Evolutionary conservation across 2,888 invertebrate species (phyloP).

Genomic region (Ormyrus labotus): DNA sequence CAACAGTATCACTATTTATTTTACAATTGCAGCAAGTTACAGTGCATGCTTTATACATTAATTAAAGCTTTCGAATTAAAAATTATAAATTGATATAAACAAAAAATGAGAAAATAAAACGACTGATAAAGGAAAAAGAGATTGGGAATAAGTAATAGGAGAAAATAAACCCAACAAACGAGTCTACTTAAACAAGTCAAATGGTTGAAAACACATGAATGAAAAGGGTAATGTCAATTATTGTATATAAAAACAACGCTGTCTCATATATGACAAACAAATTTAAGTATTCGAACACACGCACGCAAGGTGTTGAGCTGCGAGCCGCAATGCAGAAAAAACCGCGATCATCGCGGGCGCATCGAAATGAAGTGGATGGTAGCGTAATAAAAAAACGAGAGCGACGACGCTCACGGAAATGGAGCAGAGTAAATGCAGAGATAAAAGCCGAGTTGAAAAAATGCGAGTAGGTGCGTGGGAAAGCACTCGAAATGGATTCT

Average conservation of each 20-base stretch:
- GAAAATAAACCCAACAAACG: conserved; percentile 26
- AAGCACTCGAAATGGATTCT: conserved; percentile 9
- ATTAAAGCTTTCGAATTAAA: too few relatives aligned
- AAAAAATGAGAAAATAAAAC: not conserved
- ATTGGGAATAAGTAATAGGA: conserved; percentile 41
- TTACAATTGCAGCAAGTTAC: not conserved
- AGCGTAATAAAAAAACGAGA: too few relatives aligned
- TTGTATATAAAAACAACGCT: conserved; percentile 34
- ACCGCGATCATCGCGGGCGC: not conserved
- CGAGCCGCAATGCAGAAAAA: not conserved
- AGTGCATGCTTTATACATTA: not conserved
- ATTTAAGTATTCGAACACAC: not conserved
- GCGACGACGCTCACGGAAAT: conserved; percentile 4
- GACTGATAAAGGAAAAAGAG: conserved; percentile 37
- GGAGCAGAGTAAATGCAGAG: not conserved
- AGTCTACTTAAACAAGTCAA: not conserved
- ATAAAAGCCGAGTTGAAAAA: not conserved
- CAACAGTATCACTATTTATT: too few relatives aligned
- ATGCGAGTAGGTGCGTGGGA: not conserved
- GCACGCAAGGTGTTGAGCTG: not conserved
- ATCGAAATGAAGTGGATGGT: not conserved
- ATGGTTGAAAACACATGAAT: conserved; percentile 6
- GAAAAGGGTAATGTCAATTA: conserved; percentile 19
- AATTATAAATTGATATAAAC: not conserved
- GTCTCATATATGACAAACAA: too few relatives aligned